phyloP scores from a whole-genome alignment of 2,797 vertebrate species.

The Pseudopleuronectes americanus region DNA sequence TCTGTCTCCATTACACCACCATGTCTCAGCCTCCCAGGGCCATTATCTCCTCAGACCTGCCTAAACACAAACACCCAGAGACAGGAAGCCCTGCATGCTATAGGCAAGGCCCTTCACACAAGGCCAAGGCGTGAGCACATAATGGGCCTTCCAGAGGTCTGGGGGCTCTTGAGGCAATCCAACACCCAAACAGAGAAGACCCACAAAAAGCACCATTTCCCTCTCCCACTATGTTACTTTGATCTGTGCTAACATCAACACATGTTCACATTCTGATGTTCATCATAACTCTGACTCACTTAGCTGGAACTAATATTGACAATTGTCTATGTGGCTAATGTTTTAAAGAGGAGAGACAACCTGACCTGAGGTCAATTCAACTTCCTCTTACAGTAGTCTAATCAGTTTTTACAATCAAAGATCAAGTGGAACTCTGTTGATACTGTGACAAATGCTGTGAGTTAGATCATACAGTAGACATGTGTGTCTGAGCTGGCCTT shows the following conservation, averaged over 20 bases:
- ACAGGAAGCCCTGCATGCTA: slow-evolving; percentile 68
- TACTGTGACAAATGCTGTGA: background rate
- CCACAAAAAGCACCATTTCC: slow-evolving; percentile 17
- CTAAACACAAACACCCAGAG: slow-evolving; percentile 77
- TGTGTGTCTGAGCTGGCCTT: too few species aligned
- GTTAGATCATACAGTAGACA: too few species aligned
- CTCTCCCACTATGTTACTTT: slow-evolving; percentile 33
- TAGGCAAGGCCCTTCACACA: slow-evolving; percentile 54
- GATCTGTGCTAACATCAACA: slow-evolving; percentile 47
- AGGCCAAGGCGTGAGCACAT: slow-evolving; percentile 54
- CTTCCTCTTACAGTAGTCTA: slow-evolving; percentile 58
- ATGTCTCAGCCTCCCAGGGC: slow-evolving; percentile 72
- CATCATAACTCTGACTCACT: slow-evolving; percentile 31
- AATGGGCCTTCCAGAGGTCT: slow-evolving; percentile 52
- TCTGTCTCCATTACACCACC: slow-evolving; percentile 85
- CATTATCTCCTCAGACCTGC: slow-evolving; percentile 85
- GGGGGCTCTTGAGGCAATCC: slow-evolving; percentile 41
- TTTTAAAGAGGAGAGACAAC: slow-evolving; percentile 43
- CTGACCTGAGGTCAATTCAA: slow-evolving; percentile 45
- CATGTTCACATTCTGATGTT: slow-evolving; percentile 23
- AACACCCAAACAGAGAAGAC: slow-evolving; percentile 59
- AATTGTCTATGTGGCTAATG: slow-evolving; percentile 27
- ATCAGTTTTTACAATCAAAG: slow-evolving; percentile 68
- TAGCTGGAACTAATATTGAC: slow-evolving; percentile 22
- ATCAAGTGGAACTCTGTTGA: slow-evolving; percentile 51